Conservation (phyloP, 2,113 vertebrate genomes). For the Propithecus coquereli region DNA sequence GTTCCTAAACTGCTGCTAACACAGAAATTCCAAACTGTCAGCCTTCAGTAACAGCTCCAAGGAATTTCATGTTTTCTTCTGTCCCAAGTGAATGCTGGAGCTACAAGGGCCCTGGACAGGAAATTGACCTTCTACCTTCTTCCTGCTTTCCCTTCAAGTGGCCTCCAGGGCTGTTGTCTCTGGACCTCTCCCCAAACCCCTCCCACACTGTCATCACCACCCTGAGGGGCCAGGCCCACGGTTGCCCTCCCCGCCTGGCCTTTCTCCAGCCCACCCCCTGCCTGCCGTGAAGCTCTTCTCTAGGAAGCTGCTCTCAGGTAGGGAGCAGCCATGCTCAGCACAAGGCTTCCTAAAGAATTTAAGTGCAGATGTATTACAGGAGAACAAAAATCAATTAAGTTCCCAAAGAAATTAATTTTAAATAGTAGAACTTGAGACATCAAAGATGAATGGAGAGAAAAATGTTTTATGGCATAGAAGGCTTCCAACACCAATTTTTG, state of each 20-base stretch:
- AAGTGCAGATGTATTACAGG: background rate
- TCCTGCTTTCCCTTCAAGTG: background rate
- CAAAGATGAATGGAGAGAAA: background rate
- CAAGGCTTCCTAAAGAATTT: background rate
- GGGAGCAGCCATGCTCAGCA: background rate
- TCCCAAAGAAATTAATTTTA: background rate
- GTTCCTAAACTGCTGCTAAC: background rate
- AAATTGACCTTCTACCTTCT: background rate
- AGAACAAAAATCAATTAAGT: background rate
- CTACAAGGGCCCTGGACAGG: background rate
- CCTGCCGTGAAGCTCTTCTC: background rate
- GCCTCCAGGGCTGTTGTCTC: background rate
- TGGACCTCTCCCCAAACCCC: background rate
- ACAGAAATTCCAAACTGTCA: background rate
- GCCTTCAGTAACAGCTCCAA: background rate
- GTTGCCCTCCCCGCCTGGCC: background rate
- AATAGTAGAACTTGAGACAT: background rate
- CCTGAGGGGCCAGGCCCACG: background rate
- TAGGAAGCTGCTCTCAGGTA: background rate
- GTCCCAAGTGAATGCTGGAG: background rate
- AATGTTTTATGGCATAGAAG: background rate
- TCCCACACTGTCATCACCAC: background rate
- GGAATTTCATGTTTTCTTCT: slow-evolving; percentile 28
- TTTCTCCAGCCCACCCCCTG: background rate
- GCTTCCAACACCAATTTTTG: background rate